Percentiles rank a stretch among this genome's conserved stretches.
Conservation (phyloP, 1,140 invertebrate species). For the Whitmania pigra region DNA sequence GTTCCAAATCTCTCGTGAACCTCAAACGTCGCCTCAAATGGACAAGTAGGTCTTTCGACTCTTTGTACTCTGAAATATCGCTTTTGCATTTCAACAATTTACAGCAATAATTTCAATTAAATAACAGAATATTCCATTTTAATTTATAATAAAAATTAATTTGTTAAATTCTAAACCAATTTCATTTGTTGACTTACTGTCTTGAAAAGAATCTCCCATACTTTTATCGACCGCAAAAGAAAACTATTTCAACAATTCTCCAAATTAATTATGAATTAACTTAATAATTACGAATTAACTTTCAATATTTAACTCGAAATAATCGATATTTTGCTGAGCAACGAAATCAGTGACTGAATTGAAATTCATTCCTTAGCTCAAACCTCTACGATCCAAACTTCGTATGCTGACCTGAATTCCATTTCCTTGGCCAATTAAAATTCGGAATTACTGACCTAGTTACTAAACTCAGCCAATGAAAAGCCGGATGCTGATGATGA, state of each 20-base stretch:
- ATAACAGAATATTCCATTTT: background rate
- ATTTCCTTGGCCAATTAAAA: constrained; percentile 7
- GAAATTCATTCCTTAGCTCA: background rate
- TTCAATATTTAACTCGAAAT: constrained; percentile 3
- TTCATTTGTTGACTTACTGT: background rate
- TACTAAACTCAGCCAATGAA: too few species aligned
- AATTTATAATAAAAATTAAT: background rate
- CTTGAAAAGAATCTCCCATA: background rate
- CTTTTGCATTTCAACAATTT: background rate
- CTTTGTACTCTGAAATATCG: background rate
- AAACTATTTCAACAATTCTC: background rate
- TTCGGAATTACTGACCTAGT: background rate
- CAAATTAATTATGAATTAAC: background rate
- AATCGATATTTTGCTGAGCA: background rate
- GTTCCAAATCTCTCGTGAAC: background rate
- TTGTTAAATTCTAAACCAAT: background rate
- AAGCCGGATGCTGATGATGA: too few species aligned
- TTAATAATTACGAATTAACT: background rate
- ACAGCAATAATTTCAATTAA: background rate
- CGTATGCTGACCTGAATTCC: background rate
- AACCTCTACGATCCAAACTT: background rate
- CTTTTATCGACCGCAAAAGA: background rate
- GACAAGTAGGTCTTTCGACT: background rate
- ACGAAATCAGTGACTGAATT: background rate
- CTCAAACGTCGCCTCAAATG: background rate